A percentile compares a stretch with the other conserved stretches of the same genome.
Evolutionary conservation across 2,113 vertebrate species (phyloP).

Genomic region (Cisticola juncidis): DNA sequence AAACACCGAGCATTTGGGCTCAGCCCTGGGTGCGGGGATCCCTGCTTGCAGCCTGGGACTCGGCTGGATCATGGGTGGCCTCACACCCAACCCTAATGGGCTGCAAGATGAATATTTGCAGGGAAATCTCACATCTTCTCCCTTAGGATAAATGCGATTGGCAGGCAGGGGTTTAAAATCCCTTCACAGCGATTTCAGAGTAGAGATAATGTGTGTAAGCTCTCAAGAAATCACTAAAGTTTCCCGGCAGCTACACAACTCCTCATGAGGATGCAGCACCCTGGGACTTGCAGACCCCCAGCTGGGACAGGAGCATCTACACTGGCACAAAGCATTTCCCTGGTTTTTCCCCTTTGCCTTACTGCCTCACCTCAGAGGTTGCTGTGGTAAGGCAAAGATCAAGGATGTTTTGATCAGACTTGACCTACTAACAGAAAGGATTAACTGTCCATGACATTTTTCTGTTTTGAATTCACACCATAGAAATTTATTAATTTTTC

Average conservation of each 20-base stretch:
- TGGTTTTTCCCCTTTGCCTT: not conserved
- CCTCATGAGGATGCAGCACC: not conserved
- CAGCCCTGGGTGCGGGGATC: too few species aligned
- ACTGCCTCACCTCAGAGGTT: not conserved
- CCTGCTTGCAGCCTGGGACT: not conserved
- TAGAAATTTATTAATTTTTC: not conserved
- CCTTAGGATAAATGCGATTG: not conserved
- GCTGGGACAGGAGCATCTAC: not conserved
- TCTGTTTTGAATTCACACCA: not conserved
- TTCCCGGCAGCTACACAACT: not conserved
- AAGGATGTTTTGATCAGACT: not conserved
- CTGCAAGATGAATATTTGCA: rapidly evolving
- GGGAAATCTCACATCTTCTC: not conserved
- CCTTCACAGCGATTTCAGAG: not conserved
- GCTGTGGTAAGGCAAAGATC: not conserved
- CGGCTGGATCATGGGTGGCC: not conserved
- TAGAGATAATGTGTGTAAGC: not conserved
- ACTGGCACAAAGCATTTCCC: not conserved
- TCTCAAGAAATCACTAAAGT: not conserved
- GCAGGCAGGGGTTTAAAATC: not conserved
- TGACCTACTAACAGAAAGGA: not conserved
- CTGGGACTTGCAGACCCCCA: not conserved
- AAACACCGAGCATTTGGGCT: rapidly evolving
- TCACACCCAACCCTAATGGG: not conserved
- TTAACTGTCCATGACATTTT: not conserved